A percentile compares a stretch with the other conserved stretches of the same genome.
These are phyloP conservation scores for Umimayanthus kanabou DNA, from an alignment of 92 coral and sea anemone species.

Conservation along the genomic window DNA sequence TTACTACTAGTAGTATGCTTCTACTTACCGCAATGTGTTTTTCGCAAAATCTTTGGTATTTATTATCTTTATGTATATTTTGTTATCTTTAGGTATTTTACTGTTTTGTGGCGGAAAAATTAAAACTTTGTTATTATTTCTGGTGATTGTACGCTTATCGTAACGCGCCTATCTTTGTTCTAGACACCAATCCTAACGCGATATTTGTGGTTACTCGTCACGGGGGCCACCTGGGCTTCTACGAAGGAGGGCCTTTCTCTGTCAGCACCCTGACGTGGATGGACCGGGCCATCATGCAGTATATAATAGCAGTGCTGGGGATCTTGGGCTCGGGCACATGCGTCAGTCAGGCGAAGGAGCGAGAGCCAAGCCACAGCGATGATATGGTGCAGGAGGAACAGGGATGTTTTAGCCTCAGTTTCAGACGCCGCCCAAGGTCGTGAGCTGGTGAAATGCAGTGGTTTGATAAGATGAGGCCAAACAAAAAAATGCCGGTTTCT, in stretches of 20 bases:
- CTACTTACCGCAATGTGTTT: too few species aligned
- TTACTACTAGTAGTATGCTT: too few species aligned
- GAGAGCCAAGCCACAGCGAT: background rate
- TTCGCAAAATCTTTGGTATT: too few species aligned
- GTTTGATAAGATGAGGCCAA: background rate
- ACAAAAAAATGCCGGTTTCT: too few species aligned
- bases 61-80: too few species aligned
- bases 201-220: constrained; percentile 89
- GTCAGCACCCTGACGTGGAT: constrained; percentile 85
- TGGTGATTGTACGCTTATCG: background rate
- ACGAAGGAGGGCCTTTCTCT: constrained; percentile 70
- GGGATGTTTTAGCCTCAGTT: background rate
- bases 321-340: constrained; percentile 14
- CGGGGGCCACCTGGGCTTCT: constrained; percentile 98
- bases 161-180: background rate
- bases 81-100: too few species aligned
- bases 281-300: constrained; percentile 82
- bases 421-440: constrained; percentile 12
- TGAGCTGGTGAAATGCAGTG: background rate
- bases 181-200: constrained; percentile 77
- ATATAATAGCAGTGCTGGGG: constrained; percentile 67
- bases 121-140: too few species aligned
- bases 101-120: too few species aligned
- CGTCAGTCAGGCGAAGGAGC: background rate
- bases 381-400: background rate